Base-by-base conservation (phyloP, 2,888 invertebrate genomes). In the Copidosoma aretas region DNA sequence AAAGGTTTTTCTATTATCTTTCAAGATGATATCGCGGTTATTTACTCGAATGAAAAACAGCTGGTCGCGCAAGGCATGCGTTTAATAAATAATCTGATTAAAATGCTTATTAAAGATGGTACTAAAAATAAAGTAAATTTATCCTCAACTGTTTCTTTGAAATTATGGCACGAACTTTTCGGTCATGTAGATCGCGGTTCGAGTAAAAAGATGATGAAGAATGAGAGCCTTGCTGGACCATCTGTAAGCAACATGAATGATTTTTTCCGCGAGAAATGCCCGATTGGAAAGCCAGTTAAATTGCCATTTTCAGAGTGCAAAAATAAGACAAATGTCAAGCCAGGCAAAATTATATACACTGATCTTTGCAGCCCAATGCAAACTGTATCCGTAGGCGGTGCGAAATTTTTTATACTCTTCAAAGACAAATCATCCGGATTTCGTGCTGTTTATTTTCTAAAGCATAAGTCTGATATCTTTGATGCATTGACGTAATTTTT, bases 291-390 rank as follows among this genome's bases (percentile, higher is more conserved):
- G 19, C 10, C 72, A 64, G 73, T 75, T 68, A 69, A 73, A 62
- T 57, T 66, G 8, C 60, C 63, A 1, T 71, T 68, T 43, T 32
- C 49, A 24, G 63, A 63, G 24, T 60, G 15, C 25, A 52, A 5
- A 60, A 63, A 21, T 24, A 22, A 17, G 39, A 10, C 14, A 8
- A 5, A 25, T 1, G 60, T 22, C 15, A 12, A 65, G 24, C 72
- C 73, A 15, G 73, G 71, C 8, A 72, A 75, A 25, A 60, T 73
- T 17, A 61, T 76, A 0, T 75, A 75, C 61, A 67, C 71, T 17
- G 74, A 77, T 54, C 71, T 77, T 24, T 78, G 77, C 64, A 75
- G 76, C 8, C 75, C 74, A 8, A 75, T 77, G 73, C 67, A 65
- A 14, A 64, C 60, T 21, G 60, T 63, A 49, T 78, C 77, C 25